Evolutionary conservation across 2,888 invertebrate species (phyloP).

Genomic region (Hofmannophila pseudospretella): DNA sequence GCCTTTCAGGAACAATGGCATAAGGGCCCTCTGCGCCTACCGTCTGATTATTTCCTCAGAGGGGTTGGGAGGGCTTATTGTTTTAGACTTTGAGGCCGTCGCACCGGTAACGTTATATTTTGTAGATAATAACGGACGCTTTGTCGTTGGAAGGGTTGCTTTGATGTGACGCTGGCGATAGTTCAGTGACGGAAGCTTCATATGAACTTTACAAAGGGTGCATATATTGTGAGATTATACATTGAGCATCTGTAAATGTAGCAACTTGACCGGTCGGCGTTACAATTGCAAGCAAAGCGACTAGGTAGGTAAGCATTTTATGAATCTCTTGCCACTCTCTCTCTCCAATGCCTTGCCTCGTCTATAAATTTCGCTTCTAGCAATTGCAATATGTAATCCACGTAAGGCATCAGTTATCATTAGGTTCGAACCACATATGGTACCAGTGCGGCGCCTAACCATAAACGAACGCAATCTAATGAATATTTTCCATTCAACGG

Average conservation of each 20-base stretch:
- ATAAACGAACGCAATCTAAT: background rate
- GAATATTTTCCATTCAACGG: too few relatives aligned
- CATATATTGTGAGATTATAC: too few relatives aligned
- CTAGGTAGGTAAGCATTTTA: too few relatives aligned
- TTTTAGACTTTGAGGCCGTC: constrained; percentile 29
- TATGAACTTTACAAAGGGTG: too few relatives aligned
- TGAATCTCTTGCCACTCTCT: too few relatives aligned
- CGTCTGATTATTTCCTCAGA: constrained; percentile 54
- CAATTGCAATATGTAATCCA: background rate
- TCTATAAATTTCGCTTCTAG: too few relatives aligned
- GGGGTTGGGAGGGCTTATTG: constrained; percentile 38
- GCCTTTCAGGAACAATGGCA: constrained; percentile 33
- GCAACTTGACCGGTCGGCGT: too few relatives aligned
- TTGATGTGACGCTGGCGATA: constrained; percentile 14
- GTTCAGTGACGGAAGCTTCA: too few relatives aligned
- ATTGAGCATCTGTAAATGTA: too few relatives aligned
- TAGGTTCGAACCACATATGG: background rate
- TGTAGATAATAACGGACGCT: constrained; percentile 19
- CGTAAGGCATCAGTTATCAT: background rate
- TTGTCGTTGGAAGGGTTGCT: constrained; percentile 16
- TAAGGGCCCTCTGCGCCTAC: constrained; percentile 39
- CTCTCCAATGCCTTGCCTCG: too few relatives aligned
- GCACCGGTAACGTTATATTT: constrained; percentile 23
- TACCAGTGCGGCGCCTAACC: constrained; percentile 2
- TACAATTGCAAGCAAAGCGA: too few relatives aligned